Evolutionary conservation across 1,140 invertebrate genomes (phyloP).

Genomic region (Plectrocnemia conspersa): DNA sequence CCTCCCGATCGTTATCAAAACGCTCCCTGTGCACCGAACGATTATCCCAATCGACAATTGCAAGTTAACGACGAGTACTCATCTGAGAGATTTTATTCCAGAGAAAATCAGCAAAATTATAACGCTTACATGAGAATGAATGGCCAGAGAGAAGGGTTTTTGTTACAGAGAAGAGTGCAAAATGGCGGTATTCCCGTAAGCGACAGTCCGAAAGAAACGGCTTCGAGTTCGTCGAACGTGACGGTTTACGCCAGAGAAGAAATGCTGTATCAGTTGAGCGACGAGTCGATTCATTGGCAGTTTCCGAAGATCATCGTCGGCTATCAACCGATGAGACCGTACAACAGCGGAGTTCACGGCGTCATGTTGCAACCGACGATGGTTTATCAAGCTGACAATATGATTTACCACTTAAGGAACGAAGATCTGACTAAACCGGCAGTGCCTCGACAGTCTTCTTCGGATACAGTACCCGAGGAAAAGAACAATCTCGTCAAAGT

Average conservation of each 20-base stretch:
- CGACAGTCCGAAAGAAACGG: conserved; percentile 37
- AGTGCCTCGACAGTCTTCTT: conserved; percentile 13
- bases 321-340: conserved; percentile 33
- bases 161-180: conserved; percentile 21
- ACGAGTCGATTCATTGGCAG: conserved; percentile 29
- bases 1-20: conserved; percentile 19
- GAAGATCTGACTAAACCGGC: conserved; percentile 31
- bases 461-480: not conserved
- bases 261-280: conserved; percentile 30
- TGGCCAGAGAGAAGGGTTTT: conserved; percentile 10
- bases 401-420: conserved; percentile 35
- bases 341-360: conserved; percentile 14
- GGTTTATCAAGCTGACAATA: conserved; percentile 38
- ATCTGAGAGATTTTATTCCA: conserved; percentile 32
- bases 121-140: conserved; percentile 35
- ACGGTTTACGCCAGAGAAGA: conserved; percentile 21
- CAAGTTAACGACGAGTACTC: conserved; percentile 24
- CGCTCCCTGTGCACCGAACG: conserved; percentile 15
- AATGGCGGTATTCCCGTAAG: conserved; percentile 4
- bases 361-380: conserved; percentile 32
- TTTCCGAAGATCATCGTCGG: conserved; percentile 34
- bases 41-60: conserved; percentile 9
- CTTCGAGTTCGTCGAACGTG: not conserved
- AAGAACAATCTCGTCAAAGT: not conserved
- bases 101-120: conserved; percentile 33